Conservation (phyloP, 2,888 invertebrate genomes). For the Pterostichus madidus region DNA sequence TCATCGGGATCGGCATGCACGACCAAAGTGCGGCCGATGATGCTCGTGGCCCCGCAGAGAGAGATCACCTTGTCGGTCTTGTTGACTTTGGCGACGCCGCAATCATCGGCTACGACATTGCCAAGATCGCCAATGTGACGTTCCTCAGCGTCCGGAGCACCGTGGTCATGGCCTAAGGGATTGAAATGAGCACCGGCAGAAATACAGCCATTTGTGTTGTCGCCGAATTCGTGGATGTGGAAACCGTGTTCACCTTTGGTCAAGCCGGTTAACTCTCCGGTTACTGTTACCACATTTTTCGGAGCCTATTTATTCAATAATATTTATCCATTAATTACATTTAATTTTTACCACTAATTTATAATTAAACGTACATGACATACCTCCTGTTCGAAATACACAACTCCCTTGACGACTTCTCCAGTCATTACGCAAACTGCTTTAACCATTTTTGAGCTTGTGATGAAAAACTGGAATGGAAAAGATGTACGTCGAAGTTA, state of each 20-base stretch:
- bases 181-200: conserved; percentile 97
- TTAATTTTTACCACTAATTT: not conserved
- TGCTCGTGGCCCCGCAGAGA: conserved; percentile 85
- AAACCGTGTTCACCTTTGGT: conserved; percentile 91
- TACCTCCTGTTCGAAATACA: conserved; percentile 89
- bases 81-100: conserved; percentile 84
- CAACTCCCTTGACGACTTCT: conserved; percentile 87
- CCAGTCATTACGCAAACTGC: conserved; percentile 94
- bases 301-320: conserved; percentile 77
- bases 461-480: not conserved
- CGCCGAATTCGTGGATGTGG: conserved; percentile 98
- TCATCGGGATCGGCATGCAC: conserved; percentile 97
- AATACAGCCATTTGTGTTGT: conserved; percentile 97
- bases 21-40: conserved; percentile 91
- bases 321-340: not conserved
- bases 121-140: conserved; percentile 96
- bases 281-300: conserved; percentile 86
- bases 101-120: conserved; percentile 84
- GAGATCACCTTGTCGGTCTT: conserved; percentile 84
- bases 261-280: conserved; percentile 90
- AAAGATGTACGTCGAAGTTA: not conserved
- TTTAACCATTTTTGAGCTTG: conserved; percentile 76
- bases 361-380: conserved; percentile 69
- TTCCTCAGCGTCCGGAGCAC: conserved; percentile 84
- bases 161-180: conserved; percentile 89